Base-by-base conservation (phyloP, 2,113 vertebrate genomes). In the Ceratotherium simum region DNA sequence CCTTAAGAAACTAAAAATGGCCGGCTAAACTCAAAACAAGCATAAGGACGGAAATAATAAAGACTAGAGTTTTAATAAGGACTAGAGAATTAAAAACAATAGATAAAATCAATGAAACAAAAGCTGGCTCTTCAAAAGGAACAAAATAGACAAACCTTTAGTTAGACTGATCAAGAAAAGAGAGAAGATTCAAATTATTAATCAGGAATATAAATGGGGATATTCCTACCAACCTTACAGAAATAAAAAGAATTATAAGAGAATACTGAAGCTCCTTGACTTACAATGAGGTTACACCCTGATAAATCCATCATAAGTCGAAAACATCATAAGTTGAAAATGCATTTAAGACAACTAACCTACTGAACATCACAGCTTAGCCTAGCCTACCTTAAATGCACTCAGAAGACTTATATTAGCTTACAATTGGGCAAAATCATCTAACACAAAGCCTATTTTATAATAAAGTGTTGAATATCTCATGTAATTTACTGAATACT, bases 241-340 rank as follows among this genome's bases (percentile, higher is more conserved):
- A 83, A 75, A 92, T 93, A 76, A 84, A 84, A 92, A 85, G 48
- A 27, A 85, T 70, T 69, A 23, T 58, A 92, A 75, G 25, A 39
- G 33, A 79, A 80, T 23, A 54, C 14, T 14, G 51, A 54, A 14
- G 51, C 51, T 54, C 51, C 51, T 54, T 54, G 51, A 54, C 51
- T 54, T 54, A 54, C 51, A 54, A 17, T 54, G 51, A 54, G 51
- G 51, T 54, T 54, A 54, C 51, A 54, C 14, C 51, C 51, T 16
- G 13, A 16, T 54, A 54, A 54, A 54, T 54, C 51, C 51, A 54
- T 14, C 51, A 54, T 14, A 54, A 54, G 14, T 14, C 4, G 14
- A 54, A 54, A 16, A 54, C 3, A 54, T 54, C 51, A 16, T 16
- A 54, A 54, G 51, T 54, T 4, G 13, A 54, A 54, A 54, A 54